A percentile compares a stretch with the other conserved stretches of the same genome.
These are phyloP conservation scores for Trachythela sp. DNA, from an alignment of 64 coral and sea anemone species.

Conservation along the genomic window DNA sequence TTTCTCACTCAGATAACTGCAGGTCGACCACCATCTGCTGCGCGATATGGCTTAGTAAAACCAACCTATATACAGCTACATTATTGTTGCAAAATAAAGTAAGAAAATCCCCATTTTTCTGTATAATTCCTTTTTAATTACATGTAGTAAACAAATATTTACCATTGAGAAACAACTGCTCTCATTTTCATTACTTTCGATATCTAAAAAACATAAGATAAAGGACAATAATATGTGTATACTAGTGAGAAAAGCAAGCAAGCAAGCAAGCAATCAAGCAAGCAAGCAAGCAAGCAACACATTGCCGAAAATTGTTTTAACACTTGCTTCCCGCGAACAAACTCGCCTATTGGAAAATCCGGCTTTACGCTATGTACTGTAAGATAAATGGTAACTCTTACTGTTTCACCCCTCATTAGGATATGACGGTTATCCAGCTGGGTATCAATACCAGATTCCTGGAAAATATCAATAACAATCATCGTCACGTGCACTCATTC, in stretches of 20 bases:
- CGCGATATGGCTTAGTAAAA: too few relatives aligned
- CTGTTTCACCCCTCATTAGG: conserved; percentile 91
- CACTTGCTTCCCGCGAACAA: too few relatives aligned
- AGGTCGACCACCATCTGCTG: too few relatives aligned
- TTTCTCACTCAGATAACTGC: too few relatives aligned
- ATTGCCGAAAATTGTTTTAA: too few relatives aligned
- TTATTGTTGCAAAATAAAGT: too few relatives aligned
- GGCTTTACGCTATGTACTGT: background rate
- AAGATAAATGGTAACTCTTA: conserved; percentile 16
- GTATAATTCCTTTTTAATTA: background rate
- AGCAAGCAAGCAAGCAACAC: too few relatives aligned
- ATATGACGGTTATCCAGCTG: conserved; percentile 90
- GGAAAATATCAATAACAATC: background rate
- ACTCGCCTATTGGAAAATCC: too few relatives aligned
- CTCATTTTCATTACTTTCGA: conserved; percentile 9
- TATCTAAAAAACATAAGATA: background rate
- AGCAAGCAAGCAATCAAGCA: too few relatives aligned
- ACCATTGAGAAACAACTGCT: background rate
- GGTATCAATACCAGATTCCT: conserved; percentile 91
- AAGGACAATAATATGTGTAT: background rate
- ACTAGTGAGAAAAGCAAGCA: background rate
- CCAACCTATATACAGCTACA: too few relatives aligned
- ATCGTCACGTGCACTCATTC: too few relatives aligned
- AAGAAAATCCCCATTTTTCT: too few relatives aligned
- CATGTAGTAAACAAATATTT: background rate